Evolutionary conservation across 2,888 invertebrate genomes (phyloP), one percentile per base, ranked within the genome.

Genomic region (Meloe dianella): DNA sequence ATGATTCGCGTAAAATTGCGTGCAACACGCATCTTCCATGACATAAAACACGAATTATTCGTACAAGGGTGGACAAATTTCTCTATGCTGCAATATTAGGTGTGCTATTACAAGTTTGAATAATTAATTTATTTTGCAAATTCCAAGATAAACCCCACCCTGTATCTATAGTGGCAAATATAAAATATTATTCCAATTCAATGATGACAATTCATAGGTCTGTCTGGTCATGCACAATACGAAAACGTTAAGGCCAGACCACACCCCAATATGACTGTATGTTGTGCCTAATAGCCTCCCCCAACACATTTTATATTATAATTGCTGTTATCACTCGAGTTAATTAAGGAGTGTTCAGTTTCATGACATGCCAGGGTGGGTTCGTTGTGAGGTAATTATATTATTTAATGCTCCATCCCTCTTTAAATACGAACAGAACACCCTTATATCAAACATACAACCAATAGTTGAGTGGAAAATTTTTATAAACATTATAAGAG

Each of bases 271-370:
- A 71, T 71, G 67, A 73, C 73, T 72, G 68, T 71, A 70, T 70
- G n/a, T n/a, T 66, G 68, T 66, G 10, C 69, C 74, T 72, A 71
- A 71, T 74, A 78, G 76, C 76, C 75, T 75, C 75, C 75, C 77
- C 68, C 63, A 77, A 74, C 78, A 74, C 79, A 77, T 79, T 81
- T 77, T 75, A 78, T 75, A 78, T 77, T 78, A 78, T 80, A 80
- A 80, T 80, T 78, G 77, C 78, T 74, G 77, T 79, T 81, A 80
- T 79, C 78, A 80, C 76, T 77, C 74, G 69, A 74, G 73, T 77
- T 80, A 79, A 80, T 80, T 78, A 78, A 75, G 78, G 80, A 73
- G 79, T 77, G 79, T 77, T 77, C 75, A 73, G 72, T 75, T 74
- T 74, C 68, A 64, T 66, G 68, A 64, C 60, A 60, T 62, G 61